Evolutionary conservation across 2,888 invertebrate genomes (phyloP).

Genomic region (Orthonychiurus folsomi): DNA sequence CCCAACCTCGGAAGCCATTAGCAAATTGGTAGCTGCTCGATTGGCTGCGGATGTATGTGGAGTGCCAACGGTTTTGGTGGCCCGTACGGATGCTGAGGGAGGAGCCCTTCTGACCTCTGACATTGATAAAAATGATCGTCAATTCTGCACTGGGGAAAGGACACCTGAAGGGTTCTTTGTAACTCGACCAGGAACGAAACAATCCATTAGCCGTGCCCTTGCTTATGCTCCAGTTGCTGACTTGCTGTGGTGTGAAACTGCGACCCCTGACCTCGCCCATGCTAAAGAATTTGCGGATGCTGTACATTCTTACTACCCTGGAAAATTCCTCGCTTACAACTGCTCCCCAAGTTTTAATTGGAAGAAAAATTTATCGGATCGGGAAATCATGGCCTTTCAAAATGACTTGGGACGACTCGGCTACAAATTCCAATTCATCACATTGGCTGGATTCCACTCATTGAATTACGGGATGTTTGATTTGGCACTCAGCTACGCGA

Average conservation of each 20-base stretch:
- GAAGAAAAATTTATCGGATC: conserved; percentile 42
- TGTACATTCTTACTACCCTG: conserved; percentile 26
- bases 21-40: conserved; percentile 45
- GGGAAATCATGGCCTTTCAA: conserved; percentile 44
- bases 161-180: conserved; percentile 44
- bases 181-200: conserved; percentile 40
- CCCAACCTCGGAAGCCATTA: conserved; percentile 43
- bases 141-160: conserved; percentile 43
- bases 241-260: conserved; percentile 45
- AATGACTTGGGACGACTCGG: conserved; percentile 44
- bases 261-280: conserved; percentile 42
- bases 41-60: conserved; percentile 44
- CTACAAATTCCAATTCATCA: conserved; percentile 46
- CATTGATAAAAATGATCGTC: conserved; percentile 43
- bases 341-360: conserved; percentile 33
- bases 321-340: conserved; percentile 29
- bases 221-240: conserved; percentile 41
- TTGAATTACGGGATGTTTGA: conserved; percentile 44
- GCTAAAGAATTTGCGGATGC: conserved; percentile 40
- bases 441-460: conserved; percentile 44
- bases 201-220: conserved; percentile 43
- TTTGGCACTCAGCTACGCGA: conserved; percentile 43
- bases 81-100: conserved; percentile 44
- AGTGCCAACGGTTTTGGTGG: conserved; percentile 43
- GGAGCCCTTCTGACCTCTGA: conserved; percentile 43